phyloP scores from a whole-genome alignment of 2,888 invertebrate genomes.

The Drosophila peninsularis region DNA sequence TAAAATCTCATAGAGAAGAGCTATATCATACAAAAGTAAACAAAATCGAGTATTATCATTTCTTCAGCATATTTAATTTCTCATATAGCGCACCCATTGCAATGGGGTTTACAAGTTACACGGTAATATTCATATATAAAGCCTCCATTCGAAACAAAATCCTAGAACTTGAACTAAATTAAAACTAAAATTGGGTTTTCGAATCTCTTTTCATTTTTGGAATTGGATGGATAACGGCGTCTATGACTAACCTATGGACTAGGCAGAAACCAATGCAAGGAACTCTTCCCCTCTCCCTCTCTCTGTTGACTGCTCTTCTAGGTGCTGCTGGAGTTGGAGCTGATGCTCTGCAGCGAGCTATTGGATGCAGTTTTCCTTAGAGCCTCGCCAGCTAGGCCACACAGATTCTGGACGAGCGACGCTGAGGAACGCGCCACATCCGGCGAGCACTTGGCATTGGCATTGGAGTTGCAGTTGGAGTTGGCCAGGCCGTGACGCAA shows the following conservation, averaged over 20 bases:
- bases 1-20: not conserved
- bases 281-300: constrained; percentile 19
- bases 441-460: constrained; percentile 71
- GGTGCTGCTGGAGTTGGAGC: constrained; percentile 80
- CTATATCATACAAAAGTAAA: not conserved
- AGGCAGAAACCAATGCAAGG: constrained; percentile 64
- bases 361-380: constrained; percentile 76
- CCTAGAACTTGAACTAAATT: constrained; percentile 11
- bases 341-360: constrained; percentile 81
- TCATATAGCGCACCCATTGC: constrained; percentile 4
- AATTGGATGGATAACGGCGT: constrained; percentile 15
- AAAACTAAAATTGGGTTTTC: constrained; percentile 11
- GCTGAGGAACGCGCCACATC: constrained; percentile 73
- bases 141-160: constrained; percentile 7
- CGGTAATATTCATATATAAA: constrained; percentile 9
- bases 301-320: constrained; percentile 29
- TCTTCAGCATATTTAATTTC: constrained; percentile 14
- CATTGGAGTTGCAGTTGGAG: constrained; percentile 18
- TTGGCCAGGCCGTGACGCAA: constrained; percentile 82
- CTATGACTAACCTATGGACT: constrained; percentile 64
- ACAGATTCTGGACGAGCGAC: constrained; percentile 69
- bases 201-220: not conserved
- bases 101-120: constrained; percentile 13
- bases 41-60: not conserved
- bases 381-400: constrained; percentile 59